Evolutionary conservation across 2,797 vertebrate species (phyloP), one percentile per base, ranked within the genome.

Genomic region (Melanotaenia boesemani): DNA sequence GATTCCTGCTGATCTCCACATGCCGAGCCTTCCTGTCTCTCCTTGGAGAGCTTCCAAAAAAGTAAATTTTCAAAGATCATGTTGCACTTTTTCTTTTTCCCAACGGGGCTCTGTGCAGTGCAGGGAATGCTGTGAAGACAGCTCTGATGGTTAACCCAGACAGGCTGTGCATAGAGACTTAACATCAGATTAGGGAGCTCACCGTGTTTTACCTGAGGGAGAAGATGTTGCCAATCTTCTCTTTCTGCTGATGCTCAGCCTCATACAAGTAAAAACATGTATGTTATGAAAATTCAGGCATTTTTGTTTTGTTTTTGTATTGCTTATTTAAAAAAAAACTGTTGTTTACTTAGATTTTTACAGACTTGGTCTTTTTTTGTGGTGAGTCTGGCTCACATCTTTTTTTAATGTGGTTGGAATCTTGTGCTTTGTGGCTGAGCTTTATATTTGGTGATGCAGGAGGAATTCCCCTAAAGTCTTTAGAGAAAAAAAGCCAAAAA

Each of bases 391-490:
- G 12, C 24, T 16, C 54, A 55, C 8, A 24, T 11, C n/a, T 10
- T 54, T 26, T 54, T 5, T 52, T 10, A 1, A 30, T 1, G 15
- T 56, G 1, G 15, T 15, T 56, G 6, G 13, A 56, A 16, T 20
- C 4, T 30, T 56, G 26, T 71, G 69, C 39, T 37, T 52, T 66
- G n/a, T 24, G 48, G 44, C 70, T 70, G 7, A 32, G 60, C 0
- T 0, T 67, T 66, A 56, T 69, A 39, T 71, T 44, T 58, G 58
- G 20, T 76, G 60, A 74, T 65, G 37, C 26, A 34, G 41, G 52
- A 80, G 74, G 79, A 88, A 79, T 86, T 87, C 79, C 87, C 83
- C 79, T 28, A 22, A 69, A 86, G 81, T 83, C 75, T 85, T 80
- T 56, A 72, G 73, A 32, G 11, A 72, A 44, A n/a, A 79, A 80